Evolutionary conservation across 1,140 invertebrate species (phyloP).

Genomic region (Bombus balteatus): DNA sequence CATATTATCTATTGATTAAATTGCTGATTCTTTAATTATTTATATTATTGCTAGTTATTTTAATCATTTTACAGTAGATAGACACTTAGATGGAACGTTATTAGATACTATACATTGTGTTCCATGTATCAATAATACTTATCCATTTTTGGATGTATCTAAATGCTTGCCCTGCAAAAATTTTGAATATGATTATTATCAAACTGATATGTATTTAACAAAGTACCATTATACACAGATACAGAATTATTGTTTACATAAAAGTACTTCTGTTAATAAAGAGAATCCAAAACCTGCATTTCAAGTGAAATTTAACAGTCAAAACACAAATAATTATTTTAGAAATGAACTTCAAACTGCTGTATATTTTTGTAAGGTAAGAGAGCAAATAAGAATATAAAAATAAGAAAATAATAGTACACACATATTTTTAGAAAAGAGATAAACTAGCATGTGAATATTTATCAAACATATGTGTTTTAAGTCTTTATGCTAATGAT

Average conservation of each 20-base stretch:
- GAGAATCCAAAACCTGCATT: conserved; percentile 76
- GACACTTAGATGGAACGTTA: conserved; percentile 77
- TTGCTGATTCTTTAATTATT: background rate
- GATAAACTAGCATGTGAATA: conserved; percentile 86
- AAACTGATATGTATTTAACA: conserved; percentile 70
- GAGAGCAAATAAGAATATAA: conserved; percentile 3
- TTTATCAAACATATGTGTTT: conserved; percentile 87
- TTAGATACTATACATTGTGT: conserved; percentile 77
- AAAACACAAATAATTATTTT: conserved; percentile 81
- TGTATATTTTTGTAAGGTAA: conserved; percentile 83
- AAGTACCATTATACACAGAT: conserved; percentile 66
- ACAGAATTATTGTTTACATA: conserved; percentile 79
- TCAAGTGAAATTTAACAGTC: conserved; percentile 76
- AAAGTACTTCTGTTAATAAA: conserved; percentile 70
- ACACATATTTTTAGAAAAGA: conserved; percentile 78
- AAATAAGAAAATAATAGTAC: conserved; percentile 4
- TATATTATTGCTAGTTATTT: background rate
- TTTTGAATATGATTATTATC: conserved; percentile 61
- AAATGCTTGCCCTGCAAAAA: conserved; percentile 80
- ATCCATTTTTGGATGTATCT: conserved; percentile 75
- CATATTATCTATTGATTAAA: background rate
- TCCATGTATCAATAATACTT: conserved; percentile 79
- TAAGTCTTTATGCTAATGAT: conserved; percentile 84
- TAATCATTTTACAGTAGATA: conserved; percentile 78
- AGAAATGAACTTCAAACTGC: conserved; percentile 80